Conservation (phyloP, 2,797 vertebrate genomes). For the Petrocephalus schoutedeni region DNA sequence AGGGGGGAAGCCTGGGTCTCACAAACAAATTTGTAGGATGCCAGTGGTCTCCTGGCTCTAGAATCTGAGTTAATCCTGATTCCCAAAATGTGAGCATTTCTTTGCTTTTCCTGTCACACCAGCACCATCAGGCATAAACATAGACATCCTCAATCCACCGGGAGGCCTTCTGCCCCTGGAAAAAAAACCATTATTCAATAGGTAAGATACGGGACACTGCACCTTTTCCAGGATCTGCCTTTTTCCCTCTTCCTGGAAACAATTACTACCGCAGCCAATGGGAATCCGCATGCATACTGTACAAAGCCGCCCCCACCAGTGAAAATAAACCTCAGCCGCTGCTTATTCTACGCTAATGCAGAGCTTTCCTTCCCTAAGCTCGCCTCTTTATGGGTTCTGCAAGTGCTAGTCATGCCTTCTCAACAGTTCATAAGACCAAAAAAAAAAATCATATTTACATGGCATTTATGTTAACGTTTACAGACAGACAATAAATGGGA, state of each 20-base stretch:
- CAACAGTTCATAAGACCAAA: not conserved
- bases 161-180: slow-evolving; percentile 63
- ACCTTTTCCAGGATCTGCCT: slow-evolving; percentile 4
- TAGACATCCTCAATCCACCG: slow-evolving; percentile 65
- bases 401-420: not conserved
- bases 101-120: slow-evolving; percentile 76
- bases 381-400: not conserved
- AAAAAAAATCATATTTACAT: not conserved
- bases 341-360: not conserved
- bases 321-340: not conserved
- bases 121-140: slow-evolving; percentile 67
- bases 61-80: slow-evolving; percentile 66
- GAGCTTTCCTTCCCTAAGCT: not conserved
- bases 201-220: slow-evolving; percentile 37
- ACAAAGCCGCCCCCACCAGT: not conserved
- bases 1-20: not conserved
- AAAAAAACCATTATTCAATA: slow-evolving; percentile 63
- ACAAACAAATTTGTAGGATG: slow-evolving; percentile 44
- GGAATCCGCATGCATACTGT: not conserved
- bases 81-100: slow-evolving; percentile 75
- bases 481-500: not conserved
- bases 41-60: slow-evolving; percentile 59
- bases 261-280: not conserved
- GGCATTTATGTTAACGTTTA: not conserved
- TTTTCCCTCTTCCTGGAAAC: slow-evolving; percentile 9